phyloP scores from a whole-genome alignment of 2,113 vertebrate genomes.

The Galemys pyrenaicus region DNA sequence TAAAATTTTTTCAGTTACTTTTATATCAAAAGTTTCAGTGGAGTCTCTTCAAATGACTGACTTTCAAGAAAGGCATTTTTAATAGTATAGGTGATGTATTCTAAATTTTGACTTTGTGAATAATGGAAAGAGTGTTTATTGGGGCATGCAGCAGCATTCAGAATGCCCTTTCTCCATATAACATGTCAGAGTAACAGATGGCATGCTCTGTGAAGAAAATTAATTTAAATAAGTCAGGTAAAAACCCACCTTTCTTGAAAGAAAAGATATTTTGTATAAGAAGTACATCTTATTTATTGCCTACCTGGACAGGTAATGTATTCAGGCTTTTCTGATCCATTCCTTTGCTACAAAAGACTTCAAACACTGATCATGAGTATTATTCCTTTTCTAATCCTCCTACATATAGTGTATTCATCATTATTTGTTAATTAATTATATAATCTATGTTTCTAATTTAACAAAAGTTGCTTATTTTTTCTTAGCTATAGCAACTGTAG shows the following conservation, averaged over 20 bases:
- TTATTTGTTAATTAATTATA: conserved; percentile 59
- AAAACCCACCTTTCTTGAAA: conserved; percentile 52
- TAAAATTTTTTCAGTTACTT: neutral
- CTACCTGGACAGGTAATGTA: conserved; percentile 9
- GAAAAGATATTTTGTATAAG: conserved; percentile 55
- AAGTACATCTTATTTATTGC: conserved; percentile 72
- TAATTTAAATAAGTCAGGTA: conserved; percentile 77
- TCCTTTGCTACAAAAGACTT: conserved; percentile 64
- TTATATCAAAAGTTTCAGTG: conserved; percentile 32
- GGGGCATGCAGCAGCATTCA: conserved; percentile 14
- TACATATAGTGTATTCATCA: neutral
- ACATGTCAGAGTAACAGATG: conserved; percentile 73
- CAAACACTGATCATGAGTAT: neutral
- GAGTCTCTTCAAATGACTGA: conserved; percentile 47
- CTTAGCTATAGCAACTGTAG: conserved; percentile 20
- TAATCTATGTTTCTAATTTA: conserved; percentile 70
- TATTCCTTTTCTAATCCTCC: neutral
- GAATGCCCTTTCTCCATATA: conserved; percentile 61
- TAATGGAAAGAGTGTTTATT: conserved; percentile 47
- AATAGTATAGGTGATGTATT: conserved; percentile 41
- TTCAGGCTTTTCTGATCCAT: conserved; percentile 42
- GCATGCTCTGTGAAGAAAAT: conserved; percentile 71
- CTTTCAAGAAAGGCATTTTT: conserved; percentile 65
- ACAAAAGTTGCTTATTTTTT: conserved; percentile 57
- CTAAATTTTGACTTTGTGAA: conserved; percentile 42